These are phyloP conservation scores for Kradibia gibbosae DNA, from an alignment of 1,140 invertebrate species.

Conservation along the genomic window DNA sequence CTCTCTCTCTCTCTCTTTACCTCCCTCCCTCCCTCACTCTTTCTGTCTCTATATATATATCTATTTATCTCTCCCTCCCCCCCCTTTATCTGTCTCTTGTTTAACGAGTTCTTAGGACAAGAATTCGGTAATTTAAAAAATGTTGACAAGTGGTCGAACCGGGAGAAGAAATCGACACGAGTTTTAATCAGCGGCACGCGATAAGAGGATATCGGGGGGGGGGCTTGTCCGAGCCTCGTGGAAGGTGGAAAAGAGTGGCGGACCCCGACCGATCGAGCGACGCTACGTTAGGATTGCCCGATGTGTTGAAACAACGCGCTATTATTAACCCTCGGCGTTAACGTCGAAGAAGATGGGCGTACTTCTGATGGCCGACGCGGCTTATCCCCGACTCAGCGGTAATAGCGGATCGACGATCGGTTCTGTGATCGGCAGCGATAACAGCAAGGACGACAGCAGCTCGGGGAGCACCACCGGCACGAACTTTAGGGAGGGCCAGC, in stretches of 20 bases:
- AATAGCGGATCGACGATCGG: not conserved
- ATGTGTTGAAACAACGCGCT: conserved; percentile 14
- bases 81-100: no score
- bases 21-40: no score
- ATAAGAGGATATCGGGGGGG: no score
- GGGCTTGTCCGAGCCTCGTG: no score
- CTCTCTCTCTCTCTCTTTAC: no score
- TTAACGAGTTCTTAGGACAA: no score
- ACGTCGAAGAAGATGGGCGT: conserved; percentile 64
- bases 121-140: not conserved
- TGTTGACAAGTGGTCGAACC: not conserved
- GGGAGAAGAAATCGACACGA: no score
- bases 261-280: not conserved
- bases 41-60: no score
- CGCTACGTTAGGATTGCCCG: not conserved
- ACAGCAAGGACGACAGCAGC: conserved; percentile 36
- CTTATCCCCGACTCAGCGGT: conserved; percentile 51
- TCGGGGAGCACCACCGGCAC: conserved; percentile 25
- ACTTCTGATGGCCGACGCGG: conserved; percentile 64
- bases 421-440: not conserved
- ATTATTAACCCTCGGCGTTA: conserved; percentile 37
- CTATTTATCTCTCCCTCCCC: not conserved
- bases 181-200: no score
- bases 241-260: not conserved
- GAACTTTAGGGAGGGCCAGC: not conserved